These are phyloP conservation scores for Torymus aiolomorphi DNA, from an alignment of 2,888 invertebrate species.

Conservation along the genomic window DNA sequence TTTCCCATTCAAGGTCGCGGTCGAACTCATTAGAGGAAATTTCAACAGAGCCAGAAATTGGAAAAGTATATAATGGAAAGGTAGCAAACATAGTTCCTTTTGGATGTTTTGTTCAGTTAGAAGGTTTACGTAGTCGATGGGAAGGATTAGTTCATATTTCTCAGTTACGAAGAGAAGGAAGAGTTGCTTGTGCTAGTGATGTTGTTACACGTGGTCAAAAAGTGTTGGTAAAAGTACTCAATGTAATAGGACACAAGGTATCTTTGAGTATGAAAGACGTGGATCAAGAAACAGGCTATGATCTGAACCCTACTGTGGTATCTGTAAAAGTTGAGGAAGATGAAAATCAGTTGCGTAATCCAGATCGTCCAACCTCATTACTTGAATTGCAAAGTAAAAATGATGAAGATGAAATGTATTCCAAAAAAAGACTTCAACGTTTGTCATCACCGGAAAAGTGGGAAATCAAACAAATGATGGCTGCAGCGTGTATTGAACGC, in stretches of 20 bases:
- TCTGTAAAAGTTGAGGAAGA: slow-evolving; percentile 80
- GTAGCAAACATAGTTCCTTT: slow-evolving; percentile 98
- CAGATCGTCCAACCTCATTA: slow-evolving; percentile 87
- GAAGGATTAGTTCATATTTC: slow-evolving; percentile 99
- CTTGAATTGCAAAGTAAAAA: slow-evolving; percentile 77
- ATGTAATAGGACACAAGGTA: slow-evolving; percentile 94
- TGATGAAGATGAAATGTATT: slow-evolving; percentile 88
- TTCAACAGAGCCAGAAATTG: slow-evolving; percentile 86
- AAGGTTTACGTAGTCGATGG: slow-evolving; percentile 91
- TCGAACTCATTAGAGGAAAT: slow-evolving; percentile 77
- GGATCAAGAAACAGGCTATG: slow-evolving; percentile 94
- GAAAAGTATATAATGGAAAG: slow-evolving; percentile 94
- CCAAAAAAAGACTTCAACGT: slow-evolving; percentile 89
- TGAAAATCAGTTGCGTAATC: slow-evolving; percentile 89
- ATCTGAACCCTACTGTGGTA: slow-evolving; percentile 91
- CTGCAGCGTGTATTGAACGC: slow-evolving; percentile 72
- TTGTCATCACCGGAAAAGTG: slow-evolving; percentile 97
- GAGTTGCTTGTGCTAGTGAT: slow-evolving; percentile 95
- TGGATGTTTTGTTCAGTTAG: slow-evolving; percentile 97
- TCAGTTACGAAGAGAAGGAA: slow-evolving; percentile 92
- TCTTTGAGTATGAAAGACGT: slow-evolving; percentile 99
- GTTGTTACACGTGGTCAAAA: slow-evolving; percentile 92
- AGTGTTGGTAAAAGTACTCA: slow-evolving; percentile 92
- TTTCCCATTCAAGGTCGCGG: too few relatives aligned
- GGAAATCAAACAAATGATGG: slow-evolving; percentile 92